Evolutionary conservation across 2,888 invertebrate species (phyloP).

Genomic region (Cheiracanthium punctorium): DNA sequence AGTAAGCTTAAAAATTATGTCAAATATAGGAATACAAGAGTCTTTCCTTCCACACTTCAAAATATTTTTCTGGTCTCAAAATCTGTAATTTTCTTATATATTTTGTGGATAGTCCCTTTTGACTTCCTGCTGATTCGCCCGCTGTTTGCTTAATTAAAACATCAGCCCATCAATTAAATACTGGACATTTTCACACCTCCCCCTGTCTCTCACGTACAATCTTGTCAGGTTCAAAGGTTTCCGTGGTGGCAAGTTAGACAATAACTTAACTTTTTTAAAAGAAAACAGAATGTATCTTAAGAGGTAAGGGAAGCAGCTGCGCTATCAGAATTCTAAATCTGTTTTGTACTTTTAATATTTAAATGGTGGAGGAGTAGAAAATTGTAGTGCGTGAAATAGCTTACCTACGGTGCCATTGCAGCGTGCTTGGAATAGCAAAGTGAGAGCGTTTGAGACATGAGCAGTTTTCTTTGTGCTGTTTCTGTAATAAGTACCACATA

Average conservation of each 20-base stretch:
- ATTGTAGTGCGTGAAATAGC: background rate
- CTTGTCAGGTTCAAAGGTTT: slow-evolving; percentile 37
- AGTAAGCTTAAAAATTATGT: no score
- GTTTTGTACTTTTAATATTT: background rate
- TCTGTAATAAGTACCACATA: no score
- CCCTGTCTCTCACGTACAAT: slow-evolving; percentile 37
- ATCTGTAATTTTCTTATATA: background rate
- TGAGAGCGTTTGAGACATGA: no score
- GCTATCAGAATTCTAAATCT: background rate
- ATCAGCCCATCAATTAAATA: slow-evolving; percentile 62
- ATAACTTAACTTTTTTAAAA: slow-evolving; percentile 8
- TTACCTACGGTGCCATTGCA: background rate
- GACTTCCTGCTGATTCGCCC: slow-evolving; percentile 30
- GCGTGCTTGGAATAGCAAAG: no score
- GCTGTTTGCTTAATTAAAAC: slow-evolving; percentile 66
- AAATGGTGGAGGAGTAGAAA: background rate
- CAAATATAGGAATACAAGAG: no score
- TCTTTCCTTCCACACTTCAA: no score
- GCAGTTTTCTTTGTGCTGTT: no score
- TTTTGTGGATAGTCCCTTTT: slow-evolving; percentile 37
- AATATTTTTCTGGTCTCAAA: no score
- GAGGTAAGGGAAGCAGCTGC: background rate
- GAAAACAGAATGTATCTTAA: background rate
- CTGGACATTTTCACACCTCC: slow-evolving; percentile 63
- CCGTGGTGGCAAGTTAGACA: slow-evolving; percentile 39